These are phyloP conservation scores for Hemichromis elongatus DNA, from an alignment of 2,113 vertebrate genomes.

Conservation along the genomic window DNA sequence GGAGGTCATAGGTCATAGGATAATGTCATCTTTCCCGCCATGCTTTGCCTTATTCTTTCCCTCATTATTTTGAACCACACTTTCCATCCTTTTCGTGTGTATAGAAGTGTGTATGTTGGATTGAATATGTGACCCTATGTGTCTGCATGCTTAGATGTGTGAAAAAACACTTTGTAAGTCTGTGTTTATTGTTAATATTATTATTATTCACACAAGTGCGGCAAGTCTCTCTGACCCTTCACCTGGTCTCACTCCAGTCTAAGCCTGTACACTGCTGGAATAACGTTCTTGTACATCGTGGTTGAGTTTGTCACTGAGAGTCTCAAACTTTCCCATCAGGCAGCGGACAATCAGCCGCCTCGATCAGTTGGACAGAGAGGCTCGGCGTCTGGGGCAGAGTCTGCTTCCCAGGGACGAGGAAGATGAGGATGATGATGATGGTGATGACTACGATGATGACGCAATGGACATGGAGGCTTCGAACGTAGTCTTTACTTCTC, in stretches of 20 bases:
- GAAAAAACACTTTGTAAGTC: background rate
- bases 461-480: slow-evolving; percentile 76
- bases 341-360: background rate
- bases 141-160: background rate
- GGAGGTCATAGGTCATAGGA: background rate
- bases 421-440: slow-evolving; percentile 75
- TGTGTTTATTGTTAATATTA: accelerated
- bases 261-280: background rate
- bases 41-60: background rate
- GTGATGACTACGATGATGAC: slow-evolving; percentile 80
- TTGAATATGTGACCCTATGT: background rate
- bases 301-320: background rate
- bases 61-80: background rate
- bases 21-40: background rate
- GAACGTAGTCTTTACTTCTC: slow-evolving; percentile 77
- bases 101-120: background rate
- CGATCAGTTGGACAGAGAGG: slow-evolving; percentile 70
- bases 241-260: background rate
- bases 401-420: slow-evolving; percentile 74
- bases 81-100: background rate
- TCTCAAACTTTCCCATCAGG: background rate
- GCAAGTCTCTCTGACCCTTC: background rate
- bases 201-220: background rate
- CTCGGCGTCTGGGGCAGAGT: slow-evolving; percentile 73
- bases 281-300: background rate